phyloP scores from a whole-genome alignment of 2,797 vertebrate species.

The Catamblyrhynchus diadema region DNA sequence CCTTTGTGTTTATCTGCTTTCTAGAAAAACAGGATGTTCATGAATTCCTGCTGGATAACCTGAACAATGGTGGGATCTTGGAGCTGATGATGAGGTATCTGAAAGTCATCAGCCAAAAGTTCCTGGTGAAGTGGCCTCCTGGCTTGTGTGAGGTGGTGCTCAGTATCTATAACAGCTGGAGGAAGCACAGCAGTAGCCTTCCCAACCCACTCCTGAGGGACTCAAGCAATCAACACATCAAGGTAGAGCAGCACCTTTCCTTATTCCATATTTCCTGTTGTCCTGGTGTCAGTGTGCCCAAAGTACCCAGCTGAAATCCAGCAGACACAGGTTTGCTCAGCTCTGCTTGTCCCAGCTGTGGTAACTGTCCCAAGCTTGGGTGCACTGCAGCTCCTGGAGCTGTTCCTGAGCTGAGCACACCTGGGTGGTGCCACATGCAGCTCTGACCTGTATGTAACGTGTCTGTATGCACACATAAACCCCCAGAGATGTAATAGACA shows the following conservation, averaged over 20 bases:
- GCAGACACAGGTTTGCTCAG: not conserved
- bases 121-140: slow-evolving; percentile 88
- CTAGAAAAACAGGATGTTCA: slow-evolving; percentile 92
- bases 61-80: slow-evolving; percentile 90
- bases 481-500: rapidly evolving
- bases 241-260: slow-evolving; percentile 67
- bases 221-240: slow-evolving; percentile 87
- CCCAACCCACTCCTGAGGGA: slow-evolving; percentile 93
- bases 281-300: not conserved
- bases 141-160: slow-evolving; percentile 87
- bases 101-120: slow-evolving; percentile 89
- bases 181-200: slow-evolving; percentile 90
- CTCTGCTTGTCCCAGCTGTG: not conserved
- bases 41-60: slow-evolving; percentile 85
- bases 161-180: slow-evolving; percentile 88
- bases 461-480: rapidly evolving
- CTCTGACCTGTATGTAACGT: rapidly evolving
- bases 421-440: rapidly evolving
- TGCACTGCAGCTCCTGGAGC: not conserved
- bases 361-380: not conserved
- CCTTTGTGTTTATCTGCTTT: not conserved
- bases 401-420: not conserved
- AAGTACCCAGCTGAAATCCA: not conserved
- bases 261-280: not conserved
- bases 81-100: slow-evolving; percentile 95